These are phyloP conservation scores for Cataglyphis hispanica DNA, from an alignment of 1,140 invertebrate species.

Conservation along the genomic window DNA sequence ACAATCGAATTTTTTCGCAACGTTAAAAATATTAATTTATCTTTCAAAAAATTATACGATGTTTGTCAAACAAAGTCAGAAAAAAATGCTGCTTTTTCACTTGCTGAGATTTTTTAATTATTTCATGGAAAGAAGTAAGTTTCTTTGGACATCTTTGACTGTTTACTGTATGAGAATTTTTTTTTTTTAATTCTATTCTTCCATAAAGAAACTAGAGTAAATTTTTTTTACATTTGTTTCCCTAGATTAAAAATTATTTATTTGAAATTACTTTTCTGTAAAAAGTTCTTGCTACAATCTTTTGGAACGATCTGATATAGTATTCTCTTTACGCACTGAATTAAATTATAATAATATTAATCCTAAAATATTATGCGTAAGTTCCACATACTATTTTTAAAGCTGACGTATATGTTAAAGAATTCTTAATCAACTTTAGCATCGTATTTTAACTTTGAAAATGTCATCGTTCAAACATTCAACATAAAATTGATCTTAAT, in stretches of 20 bases:
- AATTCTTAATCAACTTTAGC: not conserved
- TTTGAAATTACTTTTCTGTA: not conserved
- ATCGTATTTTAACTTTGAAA: not conserved
- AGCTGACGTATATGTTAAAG: not conserved
- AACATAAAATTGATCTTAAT: slow-evolving; percentile 26
- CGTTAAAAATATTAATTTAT: not conserved
- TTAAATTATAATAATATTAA: not conserved
- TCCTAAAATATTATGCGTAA: not conserved
- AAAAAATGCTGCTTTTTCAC: not conserved
- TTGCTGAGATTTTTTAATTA: not conserved
- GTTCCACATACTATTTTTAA: not conserved
- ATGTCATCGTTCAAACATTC: not conserved
- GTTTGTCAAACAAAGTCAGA: not conserved
- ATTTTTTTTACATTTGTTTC: not conserved
- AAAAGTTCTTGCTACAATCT: not conserved
- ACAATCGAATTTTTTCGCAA: not conserved
- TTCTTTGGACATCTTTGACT: not conserved
- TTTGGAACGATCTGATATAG: not conserved
- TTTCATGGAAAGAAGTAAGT: not conserved
- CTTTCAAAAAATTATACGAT: not conserved
- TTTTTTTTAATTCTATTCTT: not conserved
- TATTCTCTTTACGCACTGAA: not conserved
- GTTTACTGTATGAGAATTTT: not conserved
- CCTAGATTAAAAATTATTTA: not conserved
- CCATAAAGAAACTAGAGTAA: not conserved